These are phyloP conservation scores for Ischnus inquisitorius DNA, from an alignment of 2,888 invertebrate genomes.

Conservation along the genomic window DNA sequence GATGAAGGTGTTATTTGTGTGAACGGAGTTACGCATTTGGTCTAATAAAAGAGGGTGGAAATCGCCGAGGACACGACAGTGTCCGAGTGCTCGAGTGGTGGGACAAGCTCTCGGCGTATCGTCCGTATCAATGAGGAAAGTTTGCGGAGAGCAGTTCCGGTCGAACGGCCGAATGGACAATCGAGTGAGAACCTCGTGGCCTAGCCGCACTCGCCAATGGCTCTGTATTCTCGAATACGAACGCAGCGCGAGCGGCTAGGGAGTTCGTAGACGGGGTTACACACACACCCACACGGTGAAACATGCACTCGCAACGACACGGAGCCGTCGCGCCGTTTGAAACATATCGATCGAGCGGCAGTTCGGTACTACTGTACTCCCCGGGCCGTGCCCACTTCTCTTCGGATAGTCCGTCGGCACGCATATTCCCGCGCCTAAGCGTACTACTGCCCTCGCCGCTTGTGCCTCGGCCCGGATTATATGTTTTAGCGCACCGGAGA, in stretches of 20 bases:
- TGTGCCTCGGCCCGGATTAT: constrained; percentile 15
- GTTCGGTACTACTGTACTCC: constrained; percentile 21
- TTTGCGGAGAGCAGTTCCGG: constrained; percentile 1
- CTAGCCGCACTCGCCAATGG: neutral
- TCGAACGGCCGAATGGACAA: constrained; percentile 34
- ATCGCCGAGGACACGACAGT: neutral
- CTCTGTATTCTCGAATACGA: neutral
- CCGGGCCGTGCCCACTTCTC: constrained; percentile 32
- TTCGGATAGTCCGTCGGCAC: constrained; percentile 18
- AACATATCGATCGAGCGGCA: constrained; percentile 51
- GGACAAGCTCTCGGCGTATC: neutral
- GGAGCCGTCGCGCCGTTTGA: constrained; percentile 44
- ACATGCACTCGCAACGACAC: constrained; percentile 12
- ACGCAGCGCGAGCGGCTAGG: neutral
- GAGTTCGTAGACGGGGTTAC: neutral
- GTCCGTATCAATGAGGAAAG: constrained; percentile 16
- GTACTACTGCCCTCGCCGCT: constrained; percentile 31
- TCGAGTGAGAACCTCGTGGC: constrained; percentile 19
- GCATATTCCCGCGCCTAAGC: constrained; percentile 17
- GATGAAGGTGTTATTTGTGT: neutral
- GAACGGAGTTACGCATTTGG: neutral
- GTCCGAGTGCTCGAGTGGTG: neutral
- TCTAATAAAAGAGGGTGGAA: neutral
- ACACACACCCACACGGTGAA: constrained; percentile 3
- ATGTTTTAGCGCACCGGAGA: neutral